Evolutionary conservation across 1,140 invertebrate genomes (phyloP), one percentile per base, ranked within the genome.

Genomic region (Nixonia krombeini): DNA sequence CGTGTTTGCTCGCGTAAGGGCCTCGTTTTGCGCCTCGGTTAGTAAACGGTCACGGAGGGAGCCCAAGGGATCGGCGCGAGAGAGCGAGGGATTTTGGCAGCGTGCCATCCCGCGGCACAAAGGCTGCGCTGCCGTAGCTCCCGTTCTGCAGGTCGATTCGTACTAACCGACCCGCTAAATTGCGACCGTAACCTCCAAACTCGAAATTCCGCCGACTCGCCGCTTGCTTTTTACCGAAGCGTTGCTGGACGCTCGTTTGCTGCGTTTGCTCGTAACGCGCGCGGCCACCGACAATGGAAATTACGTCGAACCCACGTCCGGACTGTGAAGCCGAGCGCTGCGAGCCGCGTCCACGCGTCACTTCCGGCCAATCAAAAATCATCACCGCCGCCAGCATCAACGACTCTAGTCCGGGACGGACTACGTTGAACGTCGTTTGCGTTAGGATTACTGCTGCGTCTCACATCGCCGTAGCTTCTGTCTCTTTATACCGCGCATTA

Each of bases 291-390:
- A 64, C 66, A 70, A 64, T 70, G 46, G 66, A 70, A 70, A 70
- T 70, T 70, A 70, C 58, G 66, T 56, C 66, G 55, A 70, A 70
- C 64, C 59, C 59, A 61, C 59, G 58, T 70, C 59, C 66, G 66
- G 66, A 64, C 64, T 64, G 64, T 53, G 66, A 49, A 53, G 57
- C 65, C 40, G 64, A 65, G 73, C 72, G 67, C 61, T 75, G 67
- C 72, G 74, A 75, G 78, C 78, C 75, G 67, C 63, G 69, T 70
- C 71, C 53, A 82, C 79, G 83, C 78, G 81, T 82, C 82, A 83
- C 81, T 82, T 84, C 82, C 82, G 82, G 78, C 72, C 80, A 84
- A 84, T 84, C 81, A 84, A 82, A 82, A 83, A 80, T 76, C 79
- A 82, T 84, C 80, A 82, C 72, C 76, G 77, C 72, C 49, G 52